Percentiles rank a stretch among this genome's conserved stretches.
Conservation (phyloP, 1,140 invertebrate genomes). For the Zaprionus vittiger region DNA sequence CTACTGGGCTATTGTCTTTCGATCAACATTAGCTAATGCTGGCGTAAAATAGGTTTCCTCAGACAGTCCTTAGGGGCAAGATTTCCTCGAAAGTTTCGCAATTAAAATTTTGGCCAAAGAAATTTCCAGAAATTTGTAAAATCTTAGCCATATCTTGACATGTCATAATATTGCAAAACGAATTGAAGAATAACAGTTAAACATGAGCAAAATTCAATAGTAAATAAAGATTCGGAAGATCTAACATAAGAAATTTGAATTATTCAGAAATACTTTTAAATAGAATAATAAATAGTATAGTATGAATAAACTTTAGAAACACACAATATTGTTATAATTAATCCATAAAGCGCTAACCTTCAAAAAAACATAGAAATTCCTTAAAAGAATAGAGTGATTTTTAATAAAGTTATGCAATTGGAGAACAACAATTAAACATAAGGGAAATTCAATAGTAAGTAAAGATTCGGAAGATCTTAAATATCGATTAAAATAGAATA, state of each 20-base stretch:
- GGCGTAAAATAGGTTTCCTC: conserved; percentile 13
- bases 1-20: conserved; percentile 18
- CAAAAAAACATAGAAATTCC: too few relatives aligned
- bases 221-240: not conserved
- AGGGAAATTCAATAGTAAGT: not conserved
- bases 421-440: not conserved
- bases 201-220: not conserved
- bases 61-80: not conserved
- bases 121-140: conserved; percentile 11
- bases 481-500: not conserved
- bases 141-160: not conserved
- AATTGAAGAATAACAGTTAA: not conserved
- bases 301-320: not conserved
- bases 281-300: too few relatives aligned
- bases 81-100: conserved; percentile 41
- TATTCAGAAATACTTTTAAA: too few relatives aligned
- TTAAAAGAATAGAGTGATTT: not conserved
- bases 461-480: not conserved
- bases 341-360: too few relatives aligned
- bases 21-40: conserved; percentile 37
- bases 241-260: not conserved
- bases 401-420: not conserved
- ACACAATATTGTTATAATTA: too few relatives aligned
- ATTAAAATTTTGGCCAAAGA: conserved; percentile 13
- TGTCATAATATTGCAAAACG: not conserved